These are phyloP conservation scores for Prorops nasuta DNA, from an alignment of 1,140 invertebrate species.

Conservation along the genomic window DNA sequence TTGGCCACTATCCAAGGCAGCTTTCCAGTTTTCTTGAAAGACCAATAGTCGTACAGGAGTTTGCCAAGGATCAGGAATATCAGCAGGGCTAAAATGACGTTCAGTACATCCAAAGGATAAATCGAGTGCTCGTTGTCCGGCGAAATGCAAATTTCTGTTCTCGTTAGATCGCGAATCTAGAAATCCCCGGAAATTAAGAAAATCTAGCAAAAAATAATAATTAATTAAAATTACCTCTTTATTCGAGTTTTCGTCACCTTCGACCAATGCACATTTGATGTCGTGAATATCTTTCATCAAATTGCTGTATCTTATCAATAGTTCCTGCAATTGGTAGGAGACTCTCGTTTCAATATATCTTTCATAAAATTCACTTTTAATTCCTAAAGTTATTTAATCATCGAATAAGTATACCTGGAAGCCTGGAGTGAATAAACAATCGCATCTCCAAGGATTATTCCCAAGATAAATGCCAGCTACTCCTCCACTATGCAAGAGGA, in stretches of 20 bases:
- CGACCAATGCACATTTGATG: constrained; percentile 62
- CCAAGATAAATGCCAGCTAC: constrained; percentile 68
- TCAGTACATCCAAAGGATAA: constrained; percentile 69
- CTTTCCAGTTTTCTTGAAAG: constrained; percentile 73
- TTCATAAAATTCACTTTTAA: no score
- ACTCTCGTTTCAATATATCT: no score
- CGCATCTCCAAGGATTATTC: constrained; percentile 78
- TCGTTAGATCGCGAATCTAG: constrained; percentile 67
- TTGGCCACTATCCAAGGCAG: constrained; percentile 78
- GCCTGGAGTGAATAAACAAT: constrained; percentile 73
- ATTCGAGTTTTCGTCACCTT: constrained; percentile 61
- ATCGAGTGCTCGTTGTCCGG: constrained; percentile 56
- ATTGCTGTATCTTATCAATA: constrained; percentile 69
- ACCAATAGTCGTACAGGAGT: constrained; percentile 77
- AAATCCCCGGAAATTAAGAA: no score
- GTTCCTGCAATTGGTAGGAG: constrained; percentile 54
- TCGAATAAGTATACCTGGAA: constrained; percentile 66
- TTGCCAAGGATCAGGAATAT: constrained; percentile 72
- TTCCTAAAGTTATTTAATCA: no score
- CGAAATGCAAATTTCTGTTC: constrained; percentile 66
- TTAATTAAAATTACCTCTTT: constrained; percentile 66
- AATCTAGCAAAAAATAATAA: no score
- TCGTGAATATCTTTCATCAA: constrained; percentile 68
- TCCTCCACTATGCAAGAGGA: constrained; percentile 69
- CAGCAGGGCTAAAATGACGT: constrained; percentile 65